A percentile compares a stretch with the other conserved stretches of the same genome.
These are phyloP conservation scores for Drosophila merina DNA, from an alignment of 2,888 invertebrate species.

Conservation along the genomic window DNA sequence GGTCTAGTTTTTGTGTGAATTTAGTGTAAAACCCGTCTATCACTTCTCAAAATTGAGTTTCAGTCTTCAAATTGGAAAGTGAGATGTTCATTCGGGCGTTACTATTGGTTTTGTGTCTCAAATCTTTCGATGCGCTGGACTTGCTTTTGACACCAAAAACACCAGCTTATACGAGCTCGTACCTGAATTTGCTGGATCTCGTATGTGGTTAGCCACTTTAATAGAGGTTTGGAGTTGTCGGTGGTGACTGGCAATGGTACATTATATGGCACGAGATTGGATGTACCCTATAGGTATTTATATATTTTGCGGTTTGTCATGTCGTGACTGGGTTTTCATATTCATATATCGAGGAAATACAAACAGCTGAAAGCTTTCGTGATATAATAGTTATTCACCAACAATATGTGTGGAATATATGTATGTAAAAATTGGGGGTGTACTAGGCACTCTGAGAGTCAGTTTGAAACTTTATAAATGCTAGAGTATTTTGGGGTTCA, in stretches of 20 bases:
- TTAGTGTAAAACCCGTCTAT: background rate
- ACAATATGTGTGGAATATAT: background rate
- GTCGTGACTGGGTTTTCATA: background rate
- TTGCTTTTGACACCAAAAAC: slow-evolving; percentile 54
- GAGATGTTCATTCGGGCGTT: background rate
- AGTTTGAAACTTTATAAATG: background rate
- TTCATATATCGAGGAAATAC: background rate
- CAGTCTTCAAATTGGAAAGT: background rate
- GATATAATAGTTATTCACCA: background rate
- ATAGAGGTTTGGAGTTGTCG: slow-evolving; percentile 18
- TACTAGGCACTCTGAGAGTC: background rate
- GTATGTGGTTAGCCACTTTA: background rate
- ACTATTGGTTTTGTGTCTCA: background rate
- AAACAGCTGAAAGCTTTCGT: background rate
- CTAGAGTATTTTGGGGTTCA: slow-evolving; percentile 3
- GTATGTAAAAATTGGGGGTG: background rate
- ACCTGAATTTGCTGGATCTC: background rate
- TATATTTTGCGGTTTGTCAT: background rate
- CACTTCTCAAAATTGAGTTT: background rate
- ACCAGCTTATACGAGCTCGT: background rate
- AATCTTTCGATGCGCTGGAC: slow-evolving; percentile 13
- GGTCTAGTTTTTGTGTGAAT: background rate
- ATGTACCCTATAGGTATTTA: background rate
- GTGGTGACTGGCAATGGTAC: background rate
- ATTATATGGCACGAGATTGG: slow-evolving; percentile 14